A percentile compares a stretch with the other conserved stretches of the same genome.
Evolutionary conservation across 2,113 vertebrate species (phyloP).

Genomic region (Odocoileus hemionus): DNA sequence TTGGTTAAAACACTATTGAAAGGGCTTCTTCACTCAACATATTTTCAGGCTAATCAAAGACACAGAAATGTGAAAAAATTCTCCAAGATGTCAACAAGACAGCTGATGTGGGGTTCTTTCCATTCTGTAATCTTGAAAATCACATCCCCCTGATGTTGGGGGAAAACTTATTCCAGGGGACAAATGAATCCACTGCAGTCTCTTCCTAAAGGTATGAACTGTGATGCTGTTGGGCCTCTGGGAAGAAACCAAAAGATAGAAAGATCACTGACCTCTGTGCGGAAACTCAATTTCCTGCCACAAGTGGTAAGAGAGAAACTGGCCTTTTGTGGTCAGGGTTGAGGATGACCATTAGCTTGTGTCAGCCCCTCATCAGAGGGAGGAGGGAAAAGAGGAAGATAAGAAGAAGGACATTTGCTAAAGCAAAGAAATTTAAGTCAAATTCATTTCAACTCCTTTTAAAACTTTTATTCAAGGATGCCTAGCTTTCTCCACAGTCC

Average conservation of each 20-base stretch:
- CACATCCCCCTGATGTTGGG: neutral
- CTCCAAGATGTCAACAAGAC: neutral
- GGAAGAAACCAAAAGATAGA: neutral
- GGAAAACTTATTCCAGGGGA: neutral
- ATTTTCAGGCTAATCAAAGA: constrained; percentile 4
- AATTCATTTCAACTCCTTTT: neutral
- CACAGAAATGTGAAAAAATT: neutral
- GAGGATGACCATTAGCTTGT: neutral
- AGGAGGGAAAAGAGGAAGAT: neutral
- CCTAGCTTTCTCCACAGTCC: neutral
- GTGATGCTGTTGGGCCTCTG: neutral
- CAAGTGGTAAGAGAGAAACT: neutral
- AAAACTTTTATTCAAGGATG: neutral
- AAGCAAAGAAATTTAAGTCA: neutral
- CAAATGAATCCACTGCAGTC: fast-evolving
- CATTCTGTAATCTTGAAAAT: neutral
- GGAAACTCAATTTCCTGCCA: neutral
- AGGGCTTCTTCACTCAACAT: neutral
- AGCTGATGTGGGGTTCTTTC: neutral
- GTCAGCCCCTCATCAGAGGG: neutral
- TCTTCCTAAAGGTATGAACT: neutral
- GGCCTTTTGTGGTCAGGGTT: fast-evolving
- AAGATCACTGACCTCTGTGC: neutral
- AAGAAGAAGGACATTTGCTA: neutral
- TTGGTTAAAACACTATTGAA: neutral